Percentiles rank a stretch among this genome's conserved stretches.
These are phyloP conservation scores for Hypsopygia costalis DNA, from an alignment of 2,888 invertebrate genomes.

Conservation along the genomic window DNA sequence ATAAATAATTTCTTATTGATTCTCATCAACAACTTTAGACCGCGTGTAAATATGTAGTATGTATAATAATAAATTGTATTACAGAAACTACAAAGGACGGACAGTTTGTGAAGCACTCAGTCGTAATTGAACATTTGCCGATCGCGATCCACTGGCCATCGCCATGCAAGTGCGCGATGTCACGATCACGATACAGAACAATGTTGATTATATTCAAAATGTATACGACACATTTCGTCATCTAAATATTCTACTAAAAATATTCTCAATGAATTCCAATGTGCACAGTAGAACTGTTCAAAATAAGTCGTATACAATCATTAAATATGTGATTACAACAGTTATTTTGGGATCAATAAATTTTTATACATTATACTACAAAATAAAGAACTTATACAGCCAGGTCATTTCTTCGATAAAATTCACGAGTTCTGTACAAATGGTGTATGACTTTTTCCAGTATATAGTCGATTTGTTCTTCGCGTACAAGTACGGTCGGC, in stretches of 20 bases:
- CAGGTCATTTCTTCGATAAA: slow-evolving; percentile 37
- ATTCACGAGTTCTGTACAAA: slow-evolving; percentile 48
- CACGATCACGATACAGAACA: slow-evolving; percentile 1
- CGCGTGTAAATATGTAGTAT: too few relatives aligned
- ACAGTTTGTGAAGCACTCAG: slow-evolving; percentile 1
- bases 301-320: slow-evolving; percentile 13
- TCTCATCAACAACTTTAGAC: too few relatives aligned
- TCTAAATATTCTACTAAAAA: slow-evolving; percentile 34
- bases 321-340: slow-evolving; percentile 22
- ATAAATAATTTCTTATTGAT: too few relatives aligned
- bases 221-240: slow-evolving; percentile 15
- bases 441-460: slow-evolving; percentile 46
- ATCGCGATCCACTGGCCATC: not conserved
- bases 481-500: slow-evolving; percentile 46
- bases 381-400: slow-evolving; percentile 32
- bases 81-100: too few relatives aligned
- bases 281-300: slow-evolving; percentile 14
- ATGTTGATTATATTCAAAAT: not conserved
- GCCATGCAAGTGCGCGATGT: slow-evolving; percentile 6
- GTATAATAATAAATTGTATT: too few relatives aligned
- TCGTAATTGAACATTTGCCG: slow-evolving; percentile 2
- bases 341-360: slow-evolving; percentile 30
- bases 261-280: slow-evolving; percentile 43
- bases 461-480: slow-evolving; percentile 51
- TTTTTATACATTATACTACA: slow-evolving; percentile 38